These are phyloP conservation scores for Streptopelia turtur DNA, from an alignment of 2,797 vertebrate species.

Conservation along the genomic window DNA sequence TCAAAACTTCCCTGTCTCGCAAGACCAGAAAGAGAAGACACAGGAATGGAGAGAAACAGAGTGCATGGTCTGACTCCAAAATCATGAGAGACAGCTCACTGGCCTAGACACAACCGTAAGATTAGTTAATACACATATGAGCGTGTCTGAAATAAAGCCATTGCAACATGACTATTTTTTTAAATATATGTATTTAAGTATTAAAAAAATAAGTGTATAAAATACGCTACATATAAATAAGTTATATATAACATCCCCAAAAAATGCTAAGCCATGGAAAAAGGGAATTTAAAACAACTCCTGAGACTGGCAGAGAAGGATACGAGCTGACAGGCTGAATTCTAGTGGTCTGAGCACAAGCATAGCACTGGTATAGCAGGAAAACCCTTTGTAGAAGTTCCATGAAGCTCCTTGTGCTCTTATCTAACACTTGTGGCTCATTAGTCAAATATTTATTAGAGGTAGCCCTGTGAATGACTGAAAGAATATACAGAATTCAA, in stretches of 20 bases:
- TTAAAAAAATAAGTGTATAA: background rate
- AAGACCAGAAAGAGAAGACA: rapidly evolving
- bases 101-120: background rate
- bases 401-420: background rate
- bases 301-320: background rate
- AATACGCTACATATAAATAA: background rate
- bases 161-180: background rate
- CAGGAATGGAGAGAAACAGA: background rate
- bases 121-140: background rate
- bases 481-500: background rate
- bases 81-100: background rate
- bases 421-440: background rate
- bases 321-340: background rate
- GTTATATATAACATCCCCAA: rapidly evolving
- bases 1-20: background rate
- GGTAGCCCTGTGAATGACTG: background rate
- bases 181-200: background rate
- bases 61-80: background rate
- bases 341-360: background rate
- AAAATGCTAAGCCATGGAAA: background rate
- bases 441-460: background rate
- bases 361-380: rapidly evolving
- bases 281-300: background rate
- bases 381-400: background rate
- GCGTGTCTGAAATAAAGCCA: background rate